Evolutionary conservation across 2,888 invertebrate genomes (phyloP), one percentile per base, ranked within the genome.

Genomic region (Eristalinus sepulchralis): DNA sequence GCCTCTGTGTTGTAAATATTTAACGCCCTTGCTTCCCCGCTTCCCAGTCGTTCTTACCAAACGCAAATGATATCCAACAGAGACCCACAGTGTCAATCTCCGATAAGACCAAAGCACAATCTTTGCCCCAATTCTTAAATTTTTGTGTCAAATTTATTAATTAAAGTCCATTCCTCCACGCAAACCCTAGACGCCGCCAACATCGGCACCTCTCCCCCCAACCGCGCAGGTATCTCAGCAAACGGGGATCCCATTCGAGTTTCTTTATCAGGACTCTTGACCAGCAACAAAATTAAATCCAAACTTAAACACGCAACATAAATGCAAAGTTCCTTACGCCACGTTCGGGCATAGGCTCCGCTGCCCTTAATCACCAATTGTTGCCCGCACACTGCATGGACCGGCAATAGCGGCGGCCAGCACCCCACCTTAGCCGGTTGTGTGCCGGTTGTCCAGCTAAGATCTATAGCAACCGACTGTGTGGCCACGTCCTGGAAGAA

Each of bases 281-380:
- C 57, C 27, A 62, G 22, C 36, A 67, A 20, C 22, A 20, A 66
- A 80, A 63, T 53, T 47, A 80, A 72, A 72, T 27, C 17, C 34
- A 34, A 33, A 57, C 67, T 10, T 5, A 73, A 81, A 60, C 84
- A 85, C 85, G 85, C 85, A 85, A 85, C 76, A 73, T 77, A 68
- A 77, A 81, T 72, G 34, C 76, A 68, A 71, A 34, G 47, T 71
- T 67, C 55, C 39, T 60, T 33, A 62, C 57, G 11, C 17, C 60
- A 62, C 31, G 33, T 31, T 22, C 47, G 8, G 31, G 31, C 70
- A 47, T 64, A 76, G 22, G 33, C 13, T 53, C 67, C 77, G 47
- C 47, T 47, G 72, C 68, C 85, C 85, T 85, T 82, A 85, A 85
- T 85, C 53, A 59, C 77, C 72, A 77, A 77, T 85, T 73, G 67